A percentile compares a stretch with the other conserved stretches of the same genome.
phyloP scores from a whole-genome alignment of 2,113 vertebrate species.

The Poecile atricapillus region DNA sequence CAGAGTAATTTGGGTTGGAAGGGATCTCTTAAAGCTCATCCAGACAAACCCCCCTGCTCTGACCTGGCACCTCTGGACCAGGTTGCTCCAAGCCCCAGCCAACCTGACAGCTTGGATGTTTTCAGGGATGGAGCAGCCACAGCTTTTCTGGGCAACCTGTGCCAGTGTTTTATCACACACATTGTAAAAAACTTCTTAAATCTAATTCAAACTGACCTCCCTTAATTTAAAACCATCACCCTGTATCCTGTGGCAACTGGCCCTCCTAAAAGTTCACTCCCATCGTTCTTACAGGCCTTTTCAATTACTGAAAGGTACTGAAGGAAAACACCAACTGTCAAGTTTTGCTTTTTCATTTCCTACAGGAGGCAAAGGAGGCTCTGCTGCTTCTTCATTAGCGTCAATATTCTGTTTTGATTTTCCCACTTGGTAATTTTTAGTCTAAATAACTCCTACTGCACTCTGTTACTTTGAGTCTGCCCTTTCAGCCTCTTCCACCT shows the following conservation, averaged over 20 bases:
- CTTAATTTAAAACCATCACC: background rate
- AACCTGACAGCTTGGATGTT: background rate
- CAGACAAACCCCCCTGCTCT: background rate
- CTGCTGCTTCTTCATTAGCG: background rate
- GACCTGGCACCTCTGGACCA: background rate
- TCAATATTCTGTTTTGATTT: background rate
- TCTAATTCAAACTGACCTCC: background rate
- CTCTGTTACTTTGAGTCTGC: background rate
- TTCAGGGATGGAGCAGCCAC: background rate
- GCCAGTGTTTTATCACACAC: background rate
- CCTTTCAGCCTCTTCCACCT: background rate
- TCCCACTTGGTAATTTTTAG: background rate
- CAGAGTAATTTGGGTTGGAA: background rate
- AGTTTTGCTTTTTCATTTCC: background rate
- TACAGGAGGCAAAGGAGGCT: background rate
- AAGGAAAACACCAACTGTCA: background rate
- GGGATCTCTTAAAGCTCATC: background rate
- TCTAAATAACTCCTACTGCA: background rate
- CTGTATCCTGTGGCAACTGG: background rate
- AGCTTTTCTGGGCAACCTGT: background rate
- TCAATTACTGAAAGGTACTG: background rate
- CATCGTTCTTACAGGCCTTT: background rate
- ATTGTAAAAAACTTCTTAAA: background rate
- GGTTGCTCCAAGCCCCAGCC: background rate
- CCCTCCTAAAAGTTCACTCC: background rate